Conservation (phyloP, 1,140 invertebrate genomes). For the Macrobrachium rosenbergii region DNA sequence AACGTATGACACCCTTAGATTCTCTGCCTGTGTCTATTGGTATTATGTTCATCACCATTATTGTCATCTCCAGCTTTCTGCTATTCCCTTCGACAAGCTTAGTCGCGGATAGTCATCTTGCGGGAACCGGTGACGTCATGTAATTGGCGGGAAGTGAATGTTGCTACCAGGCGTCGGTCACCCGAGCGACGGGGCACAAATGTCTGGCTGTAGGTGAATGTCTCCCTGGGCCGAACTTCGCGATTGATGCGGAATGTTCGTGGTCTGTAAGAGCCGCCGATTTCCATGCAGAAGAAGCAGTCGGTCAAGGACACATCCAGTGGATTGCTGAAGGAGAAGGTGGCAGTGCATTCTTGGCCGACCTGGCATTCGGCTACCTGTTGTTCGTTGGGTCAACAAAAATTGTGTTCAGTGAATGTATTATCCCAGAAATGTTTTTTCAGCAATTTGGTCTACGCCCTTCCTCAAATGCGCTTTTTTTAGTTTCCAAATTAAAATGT, state of each 20-base stretch:
- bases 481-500: too few species aligned
- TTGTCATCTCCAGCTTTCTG: too few species aligned
- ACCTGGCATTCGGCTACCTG: conserved; percentile 55
- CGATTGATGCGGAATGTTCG: conserved; percentile 65
- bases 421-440: not conserved
- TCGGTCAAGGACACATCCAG: conserved; percentile 62
- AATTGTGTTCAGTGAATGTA: not conserved
- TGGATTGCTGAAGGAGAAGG: conserved; percentile 65
- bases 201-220: conserved; percentile 66
- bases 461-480: too few species aligned
- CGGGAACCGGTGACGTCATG: conserved; percentile 67
- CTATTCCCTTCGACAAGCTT: not conserved
- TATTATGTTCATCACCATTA: not conserved
- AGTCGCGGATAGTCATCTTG: conserved; percentile 68
- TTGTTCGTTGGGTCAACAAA: too few species aligned
- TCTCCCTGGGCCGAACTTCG: conserved; percentile 67
- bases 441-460: too few species aligned
- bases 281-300: conserved; percentile 60
- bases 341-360: conserved; percentile 48
- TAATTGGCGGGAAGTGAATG: conserved; percentile 68
- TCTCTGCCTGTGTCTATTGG: not conserved
- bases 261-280: conserved; percentile 52
- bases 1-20: too few species aligned
- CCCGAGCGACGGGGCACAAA: conserved; percentile 67
- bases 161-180: conserved; percentile 67